phyloP scores from a whole-genome alignment of 64 coral and sea anemone species.

The Cladopsammia gracilis region DNA sequence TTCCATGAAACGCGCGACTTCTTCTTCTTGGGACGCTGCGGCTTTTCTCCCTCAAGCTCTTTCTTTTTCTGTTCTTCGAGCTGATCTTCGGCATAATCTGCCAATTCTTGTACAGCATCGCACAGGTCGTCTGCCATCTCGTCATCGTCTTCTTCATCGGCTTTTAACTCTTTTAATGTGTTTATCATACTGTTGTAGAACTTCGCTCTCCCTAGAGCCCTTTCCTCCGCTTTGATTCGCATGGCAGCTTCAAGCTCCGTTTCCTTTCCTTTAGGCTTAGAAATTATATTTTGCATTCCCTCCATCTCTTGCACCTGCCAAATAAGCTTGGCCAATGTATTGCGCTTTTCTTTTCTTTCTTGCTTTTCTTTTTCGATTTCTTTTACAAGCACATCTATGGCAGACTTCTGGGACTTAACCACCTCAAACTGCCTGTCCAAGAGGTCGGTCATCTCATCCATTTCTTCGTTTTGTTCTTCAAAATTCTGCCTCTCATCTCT shows the following conservation, averaged over 20 bases:
- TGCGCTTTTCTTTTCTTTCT: slow-evolving; percentile 76
- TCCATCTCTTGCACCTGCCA: slow-evolving; percentile 91
- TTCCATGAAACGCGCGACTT: slow-evolving; percentile 47
- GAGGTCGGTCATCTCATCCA: slow-evolving; percentile 84
- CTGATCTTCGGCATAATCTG: slow-evolving; percentile 55
- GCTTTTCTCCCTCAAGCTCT: slow-evolving; percentile 40
- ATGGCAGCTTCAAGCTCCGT: slow-evolving; percentile 64
- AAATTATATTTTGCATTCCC: slow-evolving; percentile 78
- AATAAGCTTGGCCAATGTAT: slow-evolving; percentile 85
- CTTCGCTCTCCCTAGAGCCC: slow-evolving; percentile 75
- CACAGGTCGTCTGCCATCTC: slow-evolving; percentile 62
- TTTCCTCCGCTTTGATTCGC: slow-evolving; percentile 62
- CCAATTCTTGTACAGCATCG: slow-evolving; percentile 72
- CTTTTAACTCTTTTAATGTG: slow-evolving; percentile 71
- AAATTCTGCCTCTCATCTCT: slow-evolving; percentile 80
- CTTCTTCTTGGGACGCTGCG: slow-evolving; percentile 31
- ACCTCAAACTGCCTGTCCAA: slow-evolving; percentile 90
- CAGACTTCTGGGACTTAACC: slow-evolving; percentile 83
- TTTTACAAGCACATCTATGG: slow-evolving; percentile 81
- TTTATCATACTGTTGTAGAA: slow-evolving; percentile 71
- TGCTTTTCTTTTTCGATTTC: slow-evolving; percentile 90
- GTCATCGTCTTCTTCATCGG: slow-evolving; percentile 71
- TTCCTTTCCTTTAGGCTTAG: slow-evolving; percentile 35
- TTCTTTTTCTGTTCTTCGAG: slow-evolving; percentile 65
- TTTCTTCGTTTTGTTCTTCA: slow-evolving; percentile 83